These are phyloP conservation scores for Bombus confusus DNA, from an alignment of 1,140 invertebrate genomes.

Conservation along the genomic window DNA sequence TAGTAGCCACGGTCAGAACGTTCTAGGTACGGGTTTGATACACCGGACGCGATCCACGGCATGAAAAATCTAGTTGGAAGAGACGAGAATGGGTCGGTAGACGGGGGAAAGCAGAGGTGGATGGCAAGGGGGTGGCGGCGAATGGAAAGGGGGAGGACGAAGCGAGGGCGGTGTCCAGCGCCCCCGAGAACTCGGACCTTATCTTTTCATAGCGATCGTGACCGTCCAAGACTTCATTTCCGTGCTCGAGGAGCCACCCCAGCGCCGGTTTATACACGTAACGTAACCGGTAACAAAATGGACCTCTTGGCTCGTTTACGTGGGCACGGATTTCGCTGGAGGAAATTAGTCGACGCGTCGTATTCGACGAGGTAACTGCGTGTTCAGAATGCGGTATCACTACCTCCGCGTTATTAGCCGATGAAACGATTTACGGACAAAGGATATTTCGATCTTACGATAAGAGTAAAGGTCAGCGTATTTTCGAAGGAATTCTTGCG, in stretches of 20 bases:
- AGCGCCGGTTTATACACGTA: constrained; percentile 76
- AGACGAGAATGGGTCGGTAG: constrained; percentile 60
- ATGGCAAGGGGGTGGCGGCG: constrained; percentile 29
- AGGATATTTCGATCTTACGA: not conserved
- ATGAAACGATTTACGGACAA: not conserved
- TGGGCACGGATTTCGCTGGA: constrained; percentile 63
- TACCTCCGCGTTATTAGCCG: not conserved
- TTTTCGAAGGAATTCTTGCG: not conserved
- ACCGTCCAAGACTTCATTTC: constrained; percentile 81
- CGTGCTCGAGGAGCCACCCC: constrained; percentile 76
- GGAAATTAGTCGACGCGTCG: constrained; percentile 35
- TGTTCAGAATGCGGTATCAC: not conserved
- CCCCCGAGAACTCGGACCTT: constrained; percentile 73
- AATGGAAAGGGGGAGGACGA: constrained; percentile 39
- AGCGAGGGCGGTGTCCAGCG: constrained; percentile 62
- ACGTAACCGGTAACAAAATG: constrained; percentile 73
- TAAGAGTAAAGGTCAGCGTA: not conserved
- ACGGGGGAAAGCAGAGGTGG: constrained; percentile 4
- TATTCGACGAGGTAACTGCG: not conserved
- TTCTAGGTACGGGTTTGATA: constrained; percentile 74
- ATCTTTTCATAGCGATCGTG: constrained; percentile 80
- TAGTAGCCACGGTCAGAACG: constrained; percentile 69
- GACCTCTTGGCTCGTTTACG: constrained; percentile 78
- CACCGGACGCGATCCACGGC: constrained; percentile 78
- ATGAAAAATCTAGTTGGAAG: constrained; percentile 79